A percentile compares a stretch with the other conserved stretches of the same genome.
phyloP scores from a whole-genome alignment of 1,140 invertebrate genomes.

The Lepidurus arcticus region DNA sequence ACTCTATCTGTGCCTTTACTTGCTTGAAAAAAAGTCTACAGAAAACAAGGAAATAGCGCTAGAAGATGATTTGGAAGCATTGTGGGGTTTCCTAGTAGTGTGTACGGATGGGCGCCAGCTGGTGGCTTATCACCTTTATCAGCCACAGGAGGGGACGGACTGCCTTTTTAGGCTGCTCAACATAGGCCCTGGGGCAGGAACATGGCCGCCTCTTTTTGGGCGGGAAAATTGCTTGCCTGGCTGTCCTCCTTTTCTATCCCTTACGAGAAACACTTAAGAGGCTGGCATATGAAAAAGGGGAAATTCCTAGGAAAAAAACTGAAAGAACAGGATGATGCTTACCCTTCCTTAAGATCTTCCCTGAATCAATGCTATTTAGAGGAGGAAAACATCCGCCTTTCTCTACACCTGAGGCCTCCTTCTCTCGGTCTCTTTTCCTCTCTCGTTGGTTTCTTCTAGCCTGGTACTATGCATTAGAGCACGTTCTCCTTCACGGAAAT shows the following conservation, averaged over 20 bases:
- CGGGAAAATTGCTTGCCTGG: constrained; percentile 6
- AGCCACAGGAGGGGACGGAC: not conserved
- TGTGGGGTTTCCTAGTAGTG: not conserved
- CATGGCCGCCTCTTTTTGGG: not conserved
- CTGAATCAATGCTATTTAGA: not conserved
- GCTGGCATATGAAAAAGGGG: not conserved
- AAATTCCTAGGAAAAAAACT: not conserved
- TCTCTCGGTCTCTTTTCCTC: not conserved
- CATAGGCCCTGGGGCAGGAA: not conserved
- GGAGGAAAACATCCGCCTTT: not conserved
- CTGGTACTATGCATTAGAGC: not conserved
- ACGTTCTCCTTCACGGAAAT: not conserved
- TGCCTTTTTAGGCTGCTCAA: not conserved
- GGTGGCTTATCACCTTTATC: constrained; percentile 18
- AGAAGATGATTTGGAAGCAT: not conserved
- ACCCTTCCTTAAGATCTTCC: not conserved
- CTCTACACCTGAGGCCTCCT: not conserved
- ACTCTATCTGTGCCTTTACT: not conserved
- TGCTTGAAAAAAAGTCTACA: not conserved
- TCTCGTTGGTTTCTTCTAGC: not conserved
- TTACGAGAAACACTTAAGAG: not conserved
- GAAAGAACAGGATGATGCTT: not conserved
- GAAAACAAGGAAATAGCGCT: not conserved
- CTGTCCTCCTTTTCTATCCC: not conserved
- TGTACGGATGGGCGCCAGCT: not conserved